These are phyloP conservation scores for Thaumetopoea pityocampa DNA, from an alignment of 1,140 invertebrate genomes.

Conservation along the genomic window DNA sequence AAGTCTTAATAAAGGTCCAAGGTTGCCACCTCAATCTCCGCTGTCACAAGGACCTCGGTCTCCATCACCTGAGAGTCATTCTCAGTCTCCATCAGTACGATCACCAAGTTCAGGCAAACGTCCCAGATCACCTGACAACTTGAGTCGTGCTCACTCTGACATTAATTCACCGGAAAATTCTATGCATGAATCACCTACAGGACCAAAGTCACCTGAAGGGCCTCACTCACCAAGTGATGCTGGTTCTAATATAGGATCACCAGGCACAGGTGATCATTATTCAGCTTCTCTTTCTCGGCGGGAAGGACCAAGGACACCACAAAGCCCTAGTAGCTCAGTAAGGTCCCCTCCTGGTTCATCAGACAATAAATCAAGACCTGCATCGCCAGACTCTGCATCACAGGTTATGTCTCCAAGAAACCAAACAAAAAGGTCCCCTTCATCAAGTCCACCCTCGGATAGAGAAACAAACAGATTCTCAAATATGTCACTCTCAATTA, in stretches of 20 bases:
- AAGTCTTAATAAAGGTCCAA: slow-evolving; percentile 51
- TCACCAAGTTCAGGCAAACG: slow-evolving; percentile 28
- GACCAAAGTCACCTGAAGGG: slow-evolving; percentile 50
- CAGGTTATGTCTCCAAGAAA: slow-evolving; percentile 35
- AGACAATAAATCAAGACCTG: slow-evolving; percentile 40
- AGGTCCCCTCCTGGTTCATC: slow-evolving; percentile 45
- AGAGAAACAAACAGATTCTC: slow-evolving; percentile 41
- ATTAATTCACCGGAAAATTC: slow-evolving; percentile 69
- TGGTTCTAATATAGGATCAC: slow-evolving; percentile 51
- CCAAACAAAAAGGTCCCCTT: slow-evolving; percentile 20
- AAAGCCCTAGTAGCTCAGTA: slow-evolving; percentile 41
- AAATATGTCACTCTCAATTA: slow-evolving; percentile 32
- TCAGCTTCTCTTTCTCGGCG: slow-evolving; percentile 27
- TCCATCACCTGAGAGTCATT: slow-evolving; percentile 46
- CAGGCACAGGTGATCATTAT: slow-evolving; percentile 38
- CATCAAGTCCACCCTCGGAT: slow-evolving; percentile 50
- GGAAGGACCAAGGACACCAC: slow-evolving; percentile 49
- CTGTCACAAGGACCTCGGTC: slow-evolving; percentile 43
- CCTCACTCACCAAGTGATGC: slow-evolving; percentile 57
- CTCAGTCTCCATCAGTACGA: slow-evolving; percentile 34
- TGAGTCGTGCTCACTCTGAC: slow-evolving; percentile 60
- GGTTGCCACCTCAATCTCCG: slow-evolving; percentile 46
- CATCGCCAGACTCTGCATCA: slow-evolving; percentile 46
- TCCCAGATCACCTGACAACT: slow-evolving; percentile 48
- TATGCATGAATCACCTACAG: slow-evolving; percentile 43